Evolutionary conservation across 1,140 invertebrate genomes (phyloP).

Genomic region (Harlomillsia oculata): DNA sequence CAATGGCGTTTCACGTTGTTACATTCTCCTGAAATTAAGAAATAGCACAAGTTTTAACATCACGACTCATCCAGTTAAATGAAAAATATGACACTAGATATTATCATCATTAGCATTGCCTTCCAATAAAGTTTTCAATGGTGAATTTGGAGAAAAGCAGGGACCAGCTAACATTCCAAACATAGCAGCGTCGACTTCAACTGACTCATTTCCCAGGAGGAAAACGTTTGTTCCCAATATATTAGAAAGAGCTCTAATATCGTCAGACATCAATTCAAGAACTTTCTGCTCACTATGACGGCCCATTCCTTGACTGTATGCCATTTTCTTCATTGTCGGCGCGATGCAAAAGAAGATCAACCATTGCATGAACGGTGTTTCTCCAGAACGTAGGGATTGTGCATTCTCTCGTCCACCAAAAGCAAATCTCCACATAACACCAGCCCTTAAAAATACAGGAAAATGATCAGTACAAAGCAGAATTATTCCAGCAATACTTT

Average conservation of each 20-base stretch:
- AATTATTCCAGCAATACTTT: neutral
- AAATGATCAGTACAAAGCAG: neutral
- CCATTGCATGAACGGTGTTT: neutral
- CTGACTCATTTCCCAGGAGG: conserved; percentile 40
- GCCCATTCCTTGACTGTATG: conserved; percentile 15
- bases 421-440: neutral
- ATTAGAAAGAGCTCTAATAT: conserved; percentile 22
- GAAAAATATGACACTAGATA: neutral
- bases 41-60: neutral
- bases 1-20: conserved; percentile 15
- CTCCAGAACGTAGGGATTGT: neutral
- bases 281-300: conserved; percentile 13
- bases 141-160: neutral
- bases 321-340: neutral
- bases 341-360: neutral
- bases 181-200: conserved; percentile 42
- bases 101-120: neutral
- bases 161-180: conserved; percentile 40
- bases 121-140: conserved; percentile 4
- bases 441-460: neutral
- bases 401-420: neutral
- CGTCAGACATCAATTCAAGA: neutral
- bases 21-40: neutral
- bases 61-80: neutral
- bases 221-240: conserved; percentile 36